Conservation (phyloP, 2,797 vertebrate species). For the Toxotes lorentzi region DNA sequence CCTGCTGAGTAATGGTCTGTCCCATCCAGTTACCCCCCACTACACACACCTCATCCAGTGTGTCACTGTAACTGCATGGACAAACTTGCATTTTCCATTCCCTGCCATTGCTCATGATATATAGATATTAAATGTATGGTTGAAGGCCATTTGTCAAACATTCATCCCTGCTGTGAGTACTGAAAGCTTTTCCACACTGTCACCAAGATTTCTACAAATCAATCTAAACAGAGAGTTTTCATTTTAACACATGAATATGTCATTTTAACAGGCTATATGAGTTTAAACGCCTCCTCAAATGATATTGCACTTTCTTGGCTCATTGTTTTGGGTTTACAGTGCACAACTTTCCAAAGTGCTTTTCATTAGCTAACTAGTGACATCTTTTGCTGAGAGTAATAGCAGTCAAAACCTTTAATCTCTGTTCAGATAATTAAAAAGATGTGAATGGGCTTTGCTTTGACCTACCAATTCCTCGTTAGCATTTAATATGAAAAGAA, state of each 20-base stretch:
- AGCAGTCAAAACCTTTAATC: slow-evolving; percentile 58
- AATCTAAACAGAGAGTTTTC: slow-evolving; percentile 1
- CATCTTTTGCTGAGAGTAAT: slow-evolving; percentile 36
- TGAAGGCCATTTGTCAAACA: slow-evolving; percentile 59
- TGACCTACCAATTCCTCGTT: slow-evolving; percentile 64
- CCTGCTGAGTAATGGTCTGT: slow-evolving; percentile 65
- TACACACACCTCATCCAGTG: slow-evolving; percentile 52
- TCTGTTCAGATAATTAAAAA: slow-evolving; percentile 43
- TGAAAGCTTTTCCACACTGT: slow-evolving; percentile 19
- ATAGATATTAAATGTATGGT: slow-evolving; percentile 62
- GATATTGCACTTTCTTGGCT: neutral
- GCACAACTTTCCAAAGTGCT: neutral
- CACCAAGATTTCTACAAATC: slow-evolving; percentile 18
- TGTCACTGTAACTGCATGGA: slow-evolving; percentile 60
- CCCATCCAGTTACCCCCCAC: slow-evolving; percentile 53
- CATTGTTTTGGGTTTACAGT: neutral
- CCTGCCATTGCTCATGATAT: slow-evolving; percentile 56
- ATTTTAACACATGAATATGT: neutral
- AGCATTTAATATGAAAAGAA: slow-evolving; percentile 59
- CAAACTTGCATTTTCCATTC: slow-evolving; percentile 45
- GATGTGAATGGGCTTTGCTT: slow-evolving; percentile 42
- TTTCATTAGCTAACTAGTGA: too few relatives aligned
- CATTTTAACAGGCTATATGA: neutral
- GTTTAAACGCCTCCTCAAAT: neutral
- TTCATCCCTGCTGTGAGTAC: slow-evolving; percentile 28